Conservation (phyloP, 2,888 invertebrate genomes). For the Rhodophaea formosa region DNA sequence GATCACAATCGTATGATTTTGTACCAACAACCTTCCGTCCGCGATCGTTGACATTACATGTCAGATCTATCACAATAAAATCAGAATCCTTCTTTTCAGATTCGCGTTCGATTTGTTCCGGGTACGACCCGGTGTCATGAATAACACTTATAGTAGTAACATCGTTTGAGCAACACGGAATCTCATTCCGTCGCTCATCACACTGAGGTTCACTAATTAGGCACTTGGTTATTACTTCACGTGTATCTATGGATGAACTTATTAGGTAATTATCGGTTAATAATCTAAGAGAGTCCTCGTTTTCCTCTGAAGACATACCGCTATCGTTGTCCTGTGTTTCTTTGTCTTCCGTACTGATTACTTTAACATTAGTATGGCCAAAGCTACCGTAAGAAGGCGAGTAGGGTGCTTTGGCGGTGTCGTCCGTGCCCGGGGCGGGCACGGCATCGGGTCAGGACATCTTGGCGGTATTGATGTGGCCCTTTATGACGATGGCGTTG, state of each 20-base stretch:
- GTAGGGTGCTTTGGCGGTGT: slow-evolving; percentile 39
- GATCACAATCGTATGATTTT: slow-evolving; percentile 62
- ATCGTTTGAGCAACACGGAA: slow-evolving; percentile 72
- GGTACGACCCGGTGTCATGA: slow-evolving; percentile 39
- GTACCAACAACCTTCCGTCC: slow-evolving; percentile 47
- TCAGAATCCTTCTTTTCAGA: slow-evolving; percentile 47
- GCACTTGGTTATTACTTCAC: slow-evolving; percentile 68
- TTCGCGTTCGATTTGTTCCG: slow-evolving; percentile 33
- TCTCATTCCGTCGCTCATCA: slow-evolving; percentile 69
- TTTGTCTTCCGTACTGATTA: slow-evolving; percentile 36
- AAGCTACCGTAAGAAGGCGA: slow-evolving; percentile 65
- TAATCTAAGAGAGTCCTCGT: slow-evolving; percentile 63
- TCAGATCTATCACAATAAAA: slow-evolving; percentile 73
- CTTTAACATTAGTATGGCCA: slow-evolving; percentile 54
- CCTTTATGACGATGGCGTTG: slow-evolving; percentile 64
- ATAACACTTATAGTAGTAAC: slow-evolving; percentile 57
- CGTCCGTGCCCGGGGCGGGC: slow-evolving; percentile 65
- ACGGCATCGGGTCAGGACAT: slow-evolving; percentile 75
- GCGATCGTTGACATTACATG: slow-evolving; percentile 60
- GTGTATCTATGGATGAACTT: slow-evolving; percentile 48
- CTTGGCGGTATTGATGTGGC: slow-evolving; percentile 50
- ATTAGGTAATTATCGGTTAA: slow-evolving; percentile 50
- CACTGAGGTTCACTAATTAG: slow-evolving; percentile 63
- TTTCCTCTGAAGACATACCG: slow-evolving; percentile 76
- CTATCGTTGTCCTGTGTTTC: slow-evolving; percentile 53